Evolutionary conservation across 1,140 invertebrate genomes (phyloP), one percentile per base, ranked within the genome.

Genomic region (Branchinecta lindahli): DNA sequence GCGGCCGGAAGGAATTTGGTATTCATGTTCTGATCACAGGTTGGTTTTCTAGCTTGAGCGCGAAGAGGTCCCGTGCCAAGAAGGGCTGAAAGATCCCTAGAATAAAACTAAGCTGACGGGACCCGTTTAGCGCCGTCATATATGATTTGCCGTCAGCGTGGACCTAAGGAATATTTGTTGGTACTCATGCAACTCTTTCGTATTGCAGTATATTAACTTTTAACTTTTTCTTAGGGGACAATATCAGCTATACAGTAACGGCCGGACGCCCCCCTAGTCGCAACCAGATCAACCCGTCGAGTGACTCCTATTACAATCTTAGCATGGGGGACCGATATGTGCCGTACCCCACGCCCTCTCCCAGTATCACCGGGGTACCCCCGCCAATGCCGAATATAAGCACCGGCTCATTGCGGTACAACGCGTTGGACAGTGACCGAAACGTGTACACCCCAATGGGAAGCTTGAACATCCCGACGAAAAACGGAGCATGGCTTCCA

Each of bases 371-470:
- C 33, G 45, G 52, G 52, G 52, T 61, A 61, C 52, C 52, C 18
- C 52, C 68, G 9, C 67, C 46, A n/a, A 66, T 68, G 20, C 61
- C 68, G 7, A 71, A 71, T 21, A 61, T 71, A 33, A 68, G 66
- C 65, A 66, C 68, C 71, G 69, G 66, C 44, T 61, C 71, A 6
- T 45, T 70, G 45, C 66, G 70, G 8, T 65, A 67, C n/a, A 12
- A 44, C 6, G 44, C 70, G 44, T 65, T 46, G 10, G 44, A 65
- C 52, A 33, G 20, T 9, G 61, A 21, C 12, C 8, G 61, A 12
- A 67, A 66, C 21, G 68, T 68, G 45, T 72, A 72, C 66, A 72
- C 71, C 9, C 71, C 71, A 15, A 72, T 72, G 71, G 71, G 68
- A 20, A 66, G 68, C 44, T 46, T 72, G 52, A 72, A 72, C 52